Evolutionary conservation across 2,797 vertebrate species (phyloP).

Genomic region (Chaetophractus vellerosus): DNA sequence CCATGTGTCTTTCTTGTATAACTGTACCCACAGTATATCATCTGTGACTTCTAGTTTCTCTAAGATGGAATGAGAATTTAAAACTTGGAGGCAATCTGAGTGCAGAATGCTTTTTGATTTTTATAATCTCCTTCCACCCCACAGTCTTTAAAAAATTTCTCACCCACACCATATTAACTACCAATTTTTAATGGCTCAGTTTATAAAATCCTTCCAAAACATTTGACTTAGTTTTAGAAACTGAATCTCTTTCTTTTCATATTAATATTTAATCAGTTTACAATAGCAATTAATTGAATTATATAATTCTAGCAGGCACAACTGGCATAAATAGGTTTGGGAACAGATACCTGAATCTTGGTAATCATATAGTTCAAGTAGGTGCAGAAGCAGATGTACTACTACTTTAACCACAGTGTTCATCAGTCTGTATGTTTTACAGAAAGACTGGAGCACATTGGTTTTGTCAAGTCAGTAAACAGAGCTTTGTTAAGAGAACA

Average conservation of each 20-base stretch:
- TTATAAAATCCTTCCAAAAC: neutral
- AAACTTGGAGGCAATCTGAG: neutral
- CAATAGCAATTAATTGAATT: neutral
- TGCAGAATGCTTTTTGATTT: neutral
- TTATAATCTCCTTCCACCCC: neutral
- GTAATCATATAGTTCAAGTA: neutral
- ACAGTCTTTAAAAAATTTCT: neutral
- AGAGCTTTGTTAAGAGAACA: neutral
- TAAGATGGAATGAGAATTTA: neutral
- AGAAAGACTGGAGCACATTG: neutral
- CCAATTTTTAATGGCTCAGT: neutral
- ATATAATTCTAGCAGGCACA: neutral
- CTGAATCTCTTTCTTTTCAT: constrained; percentile 15
- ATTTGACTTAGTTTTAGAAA: constrained; percentile 45
- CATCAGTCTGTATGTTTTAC: neutral
- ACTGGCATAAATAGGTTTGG: neutral
- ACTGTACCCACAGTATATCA: neutral
- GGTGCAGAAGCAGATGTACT: neutral
- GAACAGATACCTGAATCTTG: neutral
- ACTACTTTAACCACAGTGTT: neutral
- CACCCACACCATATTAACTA: neutral
- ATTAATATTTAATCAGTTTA: constrained; percentile 1
- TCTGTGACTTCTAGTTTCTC: neutral
- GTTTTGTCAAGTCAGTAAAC: neutral
- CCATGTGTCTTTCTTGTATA: neutral